Percentiles rank a stretch among this genome's conserved stretches.
phyloP scores from a whole-genome alignment of 2,113 vertebrate species.

The Narcine bancroftii region DNA sequence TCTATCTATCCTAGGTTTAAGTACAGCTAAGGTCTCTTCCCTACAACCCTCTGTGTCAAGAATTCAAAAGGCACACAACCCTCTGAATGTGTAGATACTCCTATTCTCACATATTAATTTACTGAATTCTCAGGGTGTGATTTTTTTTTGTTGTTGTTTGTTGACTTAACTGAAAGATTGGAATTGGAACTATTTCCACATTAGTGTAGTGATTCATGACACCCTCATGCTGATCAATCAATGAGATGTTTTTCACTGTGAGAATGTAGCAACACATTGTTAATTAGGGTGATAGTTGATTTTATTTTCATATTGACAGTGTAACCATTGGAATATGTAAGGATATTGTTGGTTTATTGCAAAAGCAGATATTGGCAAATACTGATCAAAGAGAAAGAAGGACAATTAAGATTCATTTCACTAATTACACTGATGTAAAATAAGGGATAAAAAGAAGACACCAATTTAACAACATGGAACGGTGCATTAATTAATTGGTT shows the following conservation, averaged over 20 bases:
- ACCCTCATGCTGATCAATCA: not conserved
- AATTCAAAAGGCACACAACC: not conserved
- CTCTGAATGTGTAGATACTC: not conserved
- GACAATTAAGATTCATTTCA: not conserved
- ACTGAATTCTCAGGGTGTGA: not conserved
- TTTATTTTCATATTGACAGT: not conserved
- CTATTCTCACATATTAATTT: not conserved
- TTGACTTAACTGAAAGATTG: too few relatives aligned
- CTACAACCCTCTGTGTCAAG: not conserved
- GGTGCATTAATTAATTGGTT: not conserved
- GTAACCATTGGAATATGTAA: not conserved
- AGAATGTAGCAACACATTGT: not conserved
- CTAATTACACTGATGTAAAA: not conserved
- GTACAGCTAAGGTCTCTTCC: too few relatives aligned
- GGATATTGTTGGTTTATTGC: not conserved
- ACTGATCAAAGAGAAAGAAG: not conserved
- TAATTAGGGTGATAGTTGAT: not conserved
- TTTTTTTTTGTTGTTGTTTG: too few relatives aligned
- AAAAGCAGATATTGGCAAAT: not conserved
- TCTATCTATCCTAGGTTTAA: too few relatives aligned
- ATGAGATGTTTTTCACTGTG: not conserved
- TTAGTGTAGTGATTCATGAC: not conserved
- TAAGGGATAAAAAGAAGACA: too few relatives aligned
- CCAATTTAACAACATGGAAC: not conserved
- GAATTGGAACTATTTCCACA: not conserved